Base-by-base conservation (phyloP, 2,797 vertebrate species). In the Ateles fusciceps region DNA sequence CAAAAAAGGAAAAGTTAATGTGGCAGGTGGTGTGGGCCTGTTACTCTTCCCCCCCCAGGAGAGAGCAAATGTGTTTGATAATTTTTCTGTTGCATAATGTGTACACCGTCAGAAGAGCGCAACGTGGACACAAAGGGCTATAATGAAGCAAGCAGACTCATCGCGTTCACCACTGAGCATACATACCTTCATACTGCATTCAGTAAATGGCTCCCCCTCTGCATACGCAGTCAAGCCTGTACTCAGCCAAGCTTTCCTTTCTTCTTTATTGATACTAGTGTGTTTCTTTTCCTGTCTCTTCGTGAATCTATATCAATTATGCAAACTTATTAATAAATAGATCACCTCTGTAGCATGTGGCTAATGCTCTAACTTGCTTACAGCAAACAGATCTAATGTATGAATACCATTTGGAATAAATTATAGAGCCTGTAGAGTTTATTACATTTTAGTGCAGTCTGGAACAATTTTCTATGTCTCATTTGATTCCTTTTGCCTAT, bases 1-100 rank as follows among this genome's bases (percentile, higher is more conserved):
- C 7, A 30, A 76, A 92, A 92, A 59, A 24, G 55, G 75, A 96
- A 98, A 89, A 75, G 61, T 97, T 95, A 91, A 81, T n/a, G 19
- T 48, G 61, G 46, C 78, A 85, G 64, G 59, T 94, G 92, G 50
- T 14, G 33, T 85, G 42, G 74, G 52, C 26, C n/a, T 89, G n/a
- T 75, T 95, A 46, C 46, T 95, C 92, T 88, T 89, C 2, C 81
- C 80, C 81, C 80, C 90, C 0, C 0, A 92, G 79, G 72, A 90
- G 8, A 81, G 64, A 79, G 44, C 33, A 95, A 85, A 74, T 33
- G 36, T 46, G 71, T 92, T 90, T 36, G 72, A 42, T 89, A 91
- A 92, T 96, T 89, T 48, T 11, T 42, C 55, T 83, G 80, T 17
- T 57, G 89, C 36, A 71, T 83, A 92, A 90, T 42, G 30, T 59